These are phyloP conservation scores for Magallana ariakensis DNA, from an alignment of 1,140 invertebrate genomes.

Conservation along the genomic window DNA sequence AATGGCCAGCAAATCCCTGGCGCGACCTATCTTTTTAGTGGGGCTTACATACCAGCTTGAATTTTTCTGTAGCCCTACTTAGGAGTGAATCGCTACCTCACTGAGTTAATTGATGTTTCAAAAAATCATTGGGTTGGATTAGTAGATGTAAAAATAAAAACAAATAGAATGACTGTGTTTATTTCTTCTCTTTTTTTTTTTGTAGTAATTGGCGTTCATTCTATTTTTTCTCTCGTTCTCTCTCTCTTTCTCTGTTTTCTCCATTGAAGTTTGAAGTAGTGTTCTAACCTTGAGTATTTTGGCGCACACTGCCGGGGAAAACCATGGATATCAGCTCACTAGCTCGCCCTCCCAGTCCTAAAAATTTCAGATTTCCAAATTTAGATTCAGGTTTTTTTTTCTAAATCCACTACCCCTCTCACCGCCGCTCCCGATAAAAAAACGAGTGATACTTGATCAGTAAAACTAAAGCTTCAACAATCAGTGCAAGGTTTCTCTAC, in stretches of 20 bases:
- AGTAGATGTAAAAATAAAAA: slow-evolving; percentile 26
- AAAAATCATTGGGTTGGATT: background rate
- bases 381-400: slow-evolving; percentile 4
- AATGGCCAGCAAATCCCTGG: background rate
- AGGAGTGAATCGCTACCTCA: background rate
- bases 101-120: slow-evolving; percentile 1
- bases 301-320: slow-evolving; percentile 48
- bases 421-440: background rate
- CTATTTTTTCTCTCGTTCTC: too few species aligned
- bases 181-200: background rate
- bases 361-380: slow-evolving; percentile 23
- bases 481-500: background rate
- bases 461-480: background rate
- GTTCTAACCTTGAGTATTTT: slow-evolving; percentile 53
- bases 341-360: slow-evolving; percentile 42
- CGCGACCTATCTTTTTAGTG: slow-evolving; percentile 40
- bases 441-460: background rate
- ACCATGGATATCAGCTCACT: slow-evolving; percentile 54
- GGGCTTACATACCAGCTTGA: slow-evolving; percentile 6
- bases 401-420: background rate
- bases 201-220: too few species aligned
- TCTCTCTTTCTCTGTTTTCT: background rate
- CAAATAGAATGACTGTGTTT: background rate
- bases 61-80: slow-evolving; percentile 1
- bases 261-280: background rate